Base-by-base conservation (phyloP, 2,888 invertebrate species). In the Eretmocerus hayati region DNA sequence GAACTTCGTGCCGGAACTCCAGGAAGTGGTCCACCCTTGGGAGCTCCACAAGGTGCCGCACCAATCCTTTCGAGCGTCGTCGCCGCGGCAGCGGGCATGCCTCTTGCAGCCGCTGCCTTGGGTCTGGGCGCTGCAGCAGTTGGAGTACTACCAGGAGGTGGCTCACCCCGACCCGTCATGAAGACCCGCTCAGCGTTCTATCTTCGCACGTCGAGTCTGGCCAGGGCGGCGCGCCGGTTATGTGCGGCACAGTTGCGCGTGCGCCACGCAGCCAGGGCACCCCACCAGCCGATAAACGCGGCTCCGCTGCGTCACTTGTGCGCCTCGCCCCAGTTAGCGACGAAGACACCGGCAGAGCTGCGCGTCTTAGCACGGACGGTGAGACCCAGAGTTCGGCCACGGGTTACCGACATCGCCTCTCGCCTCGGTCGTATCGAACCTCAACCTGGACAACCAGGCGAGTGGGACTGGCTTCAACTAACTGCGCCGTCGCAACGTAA, bases 181-280 rank as follows among this genome's bases (percentile, higher is more conserved):
- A 95, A 95, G 77, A 95, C 95, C 45, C 83, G 95, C 65, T 92
- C 94, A 59, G 94, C 95, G 52, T 95, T 96, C 77, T 94, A 92
- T 77, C 79, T 95, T 66, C 86, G 89, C 72, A 93, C 90, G 46
- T 92, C 93, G 64, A 85, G 90, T 50, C 80, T 91, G 69, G 93
- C 94, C 52, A 81, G 91, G 61, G 83, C 93, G 56, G 92, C 94
- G 46, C 82, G 95, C 53, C 80, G 90, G 56, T 77, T 94, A 56
- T 90, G 92, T 72, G 81, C 87, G 59, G 85, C 87, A 61, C 81
- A 90, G 63, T 79, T 86, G 61, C 83, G 87, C 62, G 87, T 91
- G 5, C 74, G 89, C 18, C 91, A 91, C 74, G 88, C 89, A 54
- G 91, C 94, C 55, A 80, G 95, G 61, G 86, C 90, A 62, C 93